A percentile compares a stretch with the other conserved stretches of the same genome.
phyloP scores from a whole-genome alignment of 2,888 invertebrate genomes.

The Leptodirus hochenwartii region DNA sequence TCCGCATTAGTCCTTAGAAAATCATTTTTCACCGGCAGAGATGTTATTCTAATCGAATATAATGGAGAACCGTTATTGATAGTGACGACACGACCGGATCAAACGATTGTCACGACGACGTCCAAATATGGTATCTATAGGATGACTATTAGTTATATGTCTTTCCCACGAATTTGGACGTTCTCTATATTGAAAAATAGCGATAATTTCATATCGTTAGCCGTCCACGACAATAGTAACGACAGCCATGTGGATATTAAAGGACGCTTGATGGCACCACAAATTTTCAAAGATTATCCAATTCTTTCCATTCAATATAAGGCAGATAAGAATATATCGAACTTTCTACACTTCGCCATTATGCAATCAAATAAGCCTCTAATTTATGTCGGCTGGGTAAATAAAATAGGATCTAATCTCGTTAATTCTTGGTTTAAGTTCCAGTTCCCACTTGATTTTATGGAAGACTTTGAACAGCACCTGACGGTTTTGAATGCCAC shows the following conservation, averaged over 20 bases:
- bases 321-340: slow-evolving; percentile 9
- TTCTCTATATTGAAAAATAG: slow-evolving; percentile 13
- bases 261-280: slow-evolving; percentile 12
- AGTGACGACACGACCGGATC: slow-evolving; percentile 12
- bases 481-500: slow-evolving; percentile 7
- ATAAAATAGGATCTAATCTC: slow-evolving; percentile 2
- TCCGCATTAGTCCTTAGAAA: slow-evolving; percentile 10
- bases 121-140: slow-evolving; percentile 12
- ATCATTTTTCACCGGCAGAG: slow-evolving; percentile 9
- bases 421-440: slow-evolving; percentile 10
- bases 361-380: slow-evolving; percentile 9
- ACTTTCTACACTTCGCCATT: slow-evolving; percentile 10
- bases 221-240: slow-evolving; percentile 11
- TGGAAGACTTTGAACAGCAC: slow-evolving; percentile 8
- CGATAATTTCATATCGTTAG: slow-evolving; percentile 13
- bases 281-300: slow-evolving; percentile 12
- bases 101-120: slow-evolving; percentile 11
- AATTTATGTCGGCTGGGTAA: slow-evolving; percentile 11
- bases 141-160: slow-evolving; percentile 10
- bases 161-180: slow-evolving; percentile 12
- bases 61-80: slow-evolving; percentile 12
- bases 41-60: slow-evolving; percentile 11
- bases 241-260: slow-evolving; percentile 11
- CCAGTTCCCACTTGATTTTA: slow-evolving; percentile 7
- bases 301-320: slow-evolving; percentile 11